Conservation (phyloP, 2,888 invertebrate genomes). For the Dusona sp. region DNA sequence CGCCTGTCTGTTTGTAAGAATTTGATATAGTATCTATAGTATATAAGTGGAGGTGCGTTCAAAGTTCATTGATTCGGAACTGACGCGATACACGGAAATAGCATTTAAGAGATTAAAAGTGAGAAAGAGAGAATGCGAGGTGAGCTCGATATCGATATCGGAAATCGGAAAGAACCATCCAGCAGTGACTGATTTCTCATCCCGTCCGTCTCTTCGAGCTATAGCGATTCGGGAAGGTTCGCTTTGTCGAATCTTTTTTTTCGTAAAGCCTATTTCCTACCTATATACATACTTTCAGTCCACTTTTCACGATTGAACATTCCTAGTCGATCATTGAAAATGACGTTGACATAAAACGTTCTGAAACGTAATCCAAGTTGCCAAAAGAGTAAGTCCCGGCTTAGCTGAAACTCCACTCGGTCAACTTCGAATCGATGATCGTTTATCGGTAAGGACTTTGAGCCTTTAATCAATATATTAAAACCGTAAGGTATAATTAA, state of each 20-base stretch:
- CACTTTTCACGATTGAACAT: constrained; percentile 20
- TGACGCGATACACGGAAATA: constrained; percentile 77
- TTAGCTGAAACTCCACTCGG: not conserved
- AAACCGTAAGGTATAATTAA: not conserved
- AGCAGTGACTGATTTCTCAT: constrained; percentile 46
- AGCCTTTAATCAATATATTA: not conserved
- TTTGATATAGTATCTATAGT: not conserved
- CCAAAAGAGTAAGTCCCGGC: constrained; percentile 21
- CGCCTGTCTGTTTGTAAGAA: constrained; percentile 20
- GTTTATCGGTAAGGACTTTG: not conserved
- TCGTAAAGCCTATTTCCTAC: constrained; percentile 6
- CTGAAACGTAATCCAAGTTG: constrained; percentile 30
- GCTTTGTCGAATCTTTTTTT: constrained; percentile 33
- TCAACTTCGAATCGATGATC: constrained; percentile 17
- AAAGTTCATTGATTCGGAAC: constrained; percentile 73
- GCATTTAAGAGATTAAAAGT: constrained; percentile 78
- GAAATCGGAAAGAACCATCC: constrained; percentile 35
- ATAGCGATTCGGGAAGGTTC: constrained; percentile 34
- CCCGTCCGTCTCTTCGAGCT: constrained; percentile 20
- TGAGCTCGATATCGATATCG: constrained; percentile 40
- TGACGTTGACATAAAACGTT: constrained; percentile 32
- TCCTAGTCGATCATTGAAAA: constrained; percentile 37
- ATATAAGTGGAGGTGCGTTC: constrained; percentile 63
- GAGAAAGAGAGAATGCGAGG: constrained; percentile 34
- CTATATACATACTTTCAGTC: constrained; percentile 11